Percentiles rank a stretch among this genome's conserved stretches.
Evolutionary conservation across 2,113 vertebrate genomes (phyloP).

Genomic region (Acanthisitta chloris): DNA sequence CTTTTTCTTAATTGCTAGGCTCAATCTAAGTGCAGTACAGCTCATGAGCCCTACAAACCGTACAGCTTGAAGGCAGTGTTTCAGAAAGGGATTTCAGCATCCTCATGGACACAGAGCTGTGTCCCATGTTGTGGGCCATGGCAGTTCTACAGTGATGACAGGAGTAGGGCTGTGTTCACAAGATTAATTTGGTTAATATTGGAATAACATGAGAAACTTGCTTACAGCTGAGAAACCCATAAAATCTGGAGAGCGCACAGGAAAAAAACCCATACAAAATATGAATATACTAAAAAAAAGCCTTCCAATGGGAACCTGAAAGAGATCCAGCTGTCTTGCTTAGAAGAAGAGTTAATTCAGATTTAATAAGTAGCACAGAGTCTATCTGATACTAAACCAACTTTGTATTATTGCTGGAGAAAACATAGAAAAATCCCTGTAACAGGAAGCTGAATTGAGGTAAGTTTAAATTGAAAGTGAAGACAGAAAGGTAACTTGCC

Average conservation of each 20-base stretch:
- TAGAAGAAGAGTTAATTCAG: not conserved
- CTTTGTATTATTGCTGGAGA: not conserved
- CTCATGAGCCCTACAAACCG: not conserved
- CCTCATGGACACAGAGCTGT: not conserved
- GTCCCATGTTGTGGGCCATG: not conserved
- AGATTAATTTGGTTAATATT: constrained; percentile 3
- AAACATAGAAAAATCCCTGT: not conserved
- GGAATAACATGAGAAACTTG: not conserved
- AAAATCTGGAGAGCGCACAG: not conserved
- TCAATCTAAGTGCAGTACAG: not conserved
- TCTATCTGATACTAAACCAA: not conserved
- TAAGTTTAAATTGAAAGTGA: not conserved
- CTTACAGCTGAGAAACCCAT: not conserved
- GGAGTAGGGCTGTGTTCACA: not conserved
- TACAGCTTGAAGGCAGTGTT: not conserved
- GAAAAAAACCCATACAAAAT: not conserved
- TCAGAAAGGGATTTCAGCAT: not conserved
- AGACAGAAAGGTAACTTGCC: not conserved
- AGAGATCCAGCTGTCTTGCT: not conserved
- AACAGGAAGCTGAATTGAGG: not conserved
- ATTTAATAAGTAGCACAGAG: not conserved
- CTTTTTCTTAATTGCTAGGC: not conserved
- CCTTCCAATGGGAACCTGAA: not conserved
- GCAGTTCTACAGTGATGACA: not conserved
- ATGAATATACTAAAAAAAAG: not conserved